Base-by-base conservation (phyloP, 1,140 invertebrate genomes). In the Vanessa tameamea region DNA sequence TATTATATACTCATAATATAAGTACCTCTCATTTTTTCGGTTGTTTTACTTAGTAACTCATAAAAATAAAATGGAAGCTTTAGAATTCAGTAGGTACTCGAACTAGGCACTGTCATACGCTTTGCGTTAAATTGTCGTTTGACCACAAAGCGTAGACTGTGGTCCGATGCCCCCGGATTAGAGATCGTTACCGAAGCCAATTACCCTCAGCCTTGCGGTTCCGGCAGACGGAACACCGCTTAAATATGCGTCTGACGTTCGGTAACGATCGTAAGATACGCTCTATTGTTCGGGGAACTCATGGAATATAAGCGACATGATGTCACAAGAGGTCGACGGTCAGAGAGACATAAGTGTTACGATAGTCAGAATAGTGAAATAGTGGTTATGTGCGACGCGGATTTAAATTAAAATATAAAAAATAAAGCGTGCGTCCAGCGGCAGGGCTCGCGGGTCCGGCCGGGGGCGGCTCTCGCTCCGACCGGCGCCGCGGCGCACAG, bases 401-500 rank as follows among this genome's bases (percentile, higher is more conserved):
- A 66, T 50, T 31, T 53, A 53, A 57, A 57, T 23, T 23, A 12
- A 23, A 15, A 13, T 26, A 15, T 26, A 61, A 31, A 61, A 61
- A 37, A 12, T 37, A 37, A 61, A 31, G 57, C 63, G 53, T 23
- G 11, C 26, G 59, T 43, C 66, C 69, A 67, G 70, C 66, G 55
- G 55, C 55, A 69, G 68, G 66, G 69, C 69, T 68, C 73, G 69
- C 50, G 55, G 70, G 76, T 77, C 75, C 76, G 72, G 67, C 72
- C 76, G 65, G 74, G 71, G 75, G 69, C 65, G 76, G 72, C 66
- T 55, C 47, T 53, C 53, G 75, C 69, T 72, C 78, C 80, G 79
- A 79, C 77, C 78, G 80, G 78, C 77, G 84, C 78, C 86, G 83
- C 83, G 82, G 81, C 83, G 83, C 82, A 81, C 81, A 85, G 87